Percentiles rank a stretch among this genome's conserved stretches.
These are phyloP conservation scores for Lamproptera curius DNA, from an alignment of 2,888 invertebrate species.

Conservation along the genomic window DNA sequence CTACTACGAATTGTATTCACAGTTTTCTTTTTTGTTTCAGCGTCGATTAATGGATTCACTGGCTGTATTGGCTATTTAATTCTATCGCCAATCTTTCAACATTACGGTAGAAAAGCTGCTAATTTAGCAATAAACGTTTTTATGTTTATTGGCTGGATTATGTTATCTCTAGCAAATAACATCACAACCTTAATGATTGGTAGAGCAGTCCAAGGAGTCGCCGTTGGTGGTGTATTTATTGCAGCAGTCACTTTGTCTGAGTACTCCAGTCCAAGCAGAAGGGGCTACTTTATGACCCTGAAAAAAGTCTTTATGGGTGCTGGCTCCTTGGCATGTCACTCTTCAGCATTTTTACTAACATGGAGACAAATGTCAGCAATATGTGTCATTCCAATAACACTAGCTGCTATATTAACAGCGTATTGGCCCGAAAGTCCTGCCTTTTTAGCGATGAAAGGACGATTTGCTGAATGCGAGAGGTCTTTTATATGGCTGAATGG, in stretches of 20 bases:
- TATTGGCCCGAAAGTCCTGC: constrained; percentile 48
- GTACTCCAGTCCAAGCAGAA: constrained; percentile 35
- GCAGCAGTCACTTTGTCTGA: constrained; percentile 37
- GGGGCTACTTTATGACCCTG: constrained; percentile 39
- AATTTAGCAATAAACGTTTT: constrained; percentile 27
- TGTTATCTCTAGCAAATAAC: constrained; percentile 33
- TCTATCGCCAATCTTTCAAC: constrained; percentile 37
- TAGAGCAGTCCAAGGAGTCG: constrained; percentile 38
- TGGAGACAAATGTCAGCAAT: constrained; percentile 41
- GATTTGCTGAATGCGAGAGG: constrained; percentile 36
- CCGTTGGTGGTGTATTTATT: constrained; percentile 35
- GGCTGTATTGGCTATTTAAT: constrained; percentile 37
- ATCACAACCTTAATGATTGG: constrained; percentile 32
- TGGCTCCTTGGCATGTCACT: constrained; percentile 40
- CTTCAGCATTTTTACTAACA: constrained; percentile 30
- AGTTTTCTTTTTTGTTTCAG: constrained; percentile 30
- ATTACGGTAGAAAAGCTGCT: constrained; percentile 36
- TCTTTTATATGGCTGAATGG: constrained; percentile 39
- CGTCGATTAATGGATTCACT: constrained; percentile 36
- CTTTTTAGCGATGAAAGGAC: constrained; percentile 39
- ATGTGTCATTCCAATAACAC: constrained; percentile 23
- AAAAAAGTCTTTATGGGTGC: constrained; percentile 31
- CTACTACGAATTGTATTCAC: neutral
- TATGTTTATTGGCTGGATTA: constrained; percentile 34
- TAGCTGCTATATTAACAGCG: constrained; percentile 29